Percentiles rank a stretch among this genome's conserved stretches.
Evolutionary conservation across 2,888 invertebrate species (phyloP).

Genomic region (Noctua janthina): DNA sequence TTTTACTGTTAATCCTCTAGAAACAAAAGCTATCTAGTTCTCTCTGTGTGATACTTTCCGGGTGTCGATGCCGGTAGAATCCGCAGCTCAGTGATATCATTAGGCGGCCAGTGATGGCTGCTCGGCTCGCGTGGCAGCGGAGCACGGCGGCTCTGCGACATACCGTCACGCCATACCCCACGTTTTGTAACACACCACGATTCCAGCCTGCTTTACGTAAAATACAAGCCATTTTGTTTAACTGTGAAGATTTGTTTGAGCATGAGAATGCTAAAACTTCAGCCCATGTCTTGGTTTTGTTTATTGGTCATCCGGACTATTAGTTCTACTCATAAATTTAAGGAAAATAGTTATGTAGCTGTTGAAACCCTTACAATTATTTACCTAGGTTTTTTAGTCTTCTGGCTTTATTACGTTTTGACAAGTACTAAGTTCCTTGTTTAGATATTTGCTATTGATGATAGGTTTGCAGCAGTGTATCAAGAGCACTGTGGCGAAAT

Average conservation of each 20-base stretch:
- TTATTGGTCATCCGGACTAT: neutral
- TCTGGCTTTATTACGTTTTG: neutral
- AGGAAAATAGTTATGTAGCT: too few relatives aligned
- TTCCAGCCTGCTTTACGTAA: slow-evolving; percentile 53
- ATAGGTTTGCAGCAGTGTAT: neutral
- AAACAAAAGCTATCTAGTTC: neutral
- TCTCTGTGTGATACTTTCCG: slow-evolving; percentile 2
- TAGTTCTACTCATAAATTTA: too few relatives aligned
- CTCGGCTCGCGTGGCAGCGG: slow-evolving; percentile 37
- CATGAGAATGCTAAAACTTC: slow-evolving; percentile 31
- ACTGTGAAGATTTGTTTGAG: slow-evolving; percentile 26
- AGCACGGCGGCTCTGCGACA: slow-evolving; percentile 64
- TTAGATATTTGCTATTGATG: neutral
- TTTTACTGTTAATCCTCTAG: neutral
- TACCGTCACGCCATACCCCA: slow-evolving; percentile 71
- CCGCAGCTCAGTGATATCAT: slow-evolving; percentile 45
- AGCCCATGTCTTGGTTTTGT: neutral
- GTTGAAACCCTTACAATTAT: too few relatives aligned
- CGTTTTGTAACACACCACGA: slow-evolving; percentile 63
- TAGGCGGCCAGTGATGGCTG: slow-evolving; percentile 40
- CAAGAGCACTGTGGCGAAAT: slow-evolving; percentile 4
- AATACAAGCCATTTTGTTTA: slow-evolving; percentile 35
- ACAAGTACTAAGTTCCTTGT: neutral
- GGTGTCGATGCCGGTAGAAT: slow-evolving; percentile 6
- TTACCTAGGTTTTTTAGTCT: neutral